These are phyloP conservation scores for Dermatophagoides farinae DNA, from an alignment of 1,140 invertebrate genomes.

Conservation along the genomic window DNA sequence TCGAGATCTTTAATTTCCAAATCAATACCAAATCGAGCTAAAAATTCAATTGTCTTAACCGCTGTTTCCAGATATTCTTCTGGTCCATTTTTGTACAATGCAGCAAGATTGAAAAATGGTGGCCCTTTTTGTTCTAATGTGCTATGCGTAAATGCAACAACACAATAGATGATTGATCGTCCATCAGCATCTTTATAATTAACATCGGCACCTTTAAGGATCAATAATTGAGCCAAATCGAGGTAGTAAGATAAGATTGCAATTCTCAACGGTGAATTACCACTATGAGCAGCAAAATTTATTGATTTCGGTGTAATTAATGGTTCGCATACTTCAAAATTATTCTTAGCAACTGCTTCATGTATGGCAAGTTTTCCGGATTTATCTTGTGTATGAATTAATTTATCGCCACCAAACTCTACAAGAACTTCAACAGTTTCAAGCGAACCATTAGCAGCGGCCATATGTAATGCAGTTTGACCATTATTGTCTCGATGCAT, in stretches of 20 bases:
- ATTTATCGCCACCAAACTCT: slow-evolving; percentile 6
- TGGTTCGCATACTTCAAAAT: not conserved
- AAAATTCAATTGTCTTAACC: slow-evolving; percentile 32
- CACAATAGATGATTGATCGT: slow-evolving; percentile 68
- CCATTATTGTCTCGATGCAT: slow-evolving; percentile 58
- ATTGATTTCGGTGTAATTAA: slow-evolving; percentile 28
- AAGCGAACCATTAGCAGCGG: slow-evolving; percentile 46
- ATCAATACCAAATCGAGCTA: slow-evolving; percentile 55
- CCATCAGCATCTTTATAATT: slow-evolving; percentile 79
- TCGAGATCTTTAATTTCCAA: slow-evolving; percentile 70
- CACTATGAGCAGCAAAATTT: slow-evolving; percentile 74
- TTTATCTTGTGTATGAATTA: slow-evolving; percentile 5
- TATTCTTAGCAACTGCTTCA: slow-evolving; percentile 10
- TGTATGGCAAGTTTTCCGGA: slow-evolving; percentile 7
- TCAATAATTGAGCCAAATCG: slow-evolving; percentile 47
- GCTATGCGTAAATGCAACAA: slow-evolving; percentile 32
- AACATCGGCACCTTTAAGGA: slow-evolving; percentile 56
- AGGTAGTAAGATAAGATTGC: slow-evolving; percentile 67
- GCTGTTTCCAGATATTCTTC: slow-evolving; percentile 36
- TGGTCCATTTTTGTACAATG: slow-evolving; percentile 56
- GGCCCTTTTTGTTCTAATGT: slow-evolving; percentile 2
- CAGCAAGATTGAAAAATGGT: slow-evolving; percentile 1
- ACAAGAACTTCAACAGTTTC: slow-evolving; percentile 6
- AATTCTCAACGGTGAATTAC: slow-evolving; percentile 74
- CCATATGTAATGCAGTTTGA: slow-evolving; percentile 66